Evolutionary conservation across 2,888 invertebrate genomes (phyloP), one percentile per base, ranked within the genome.

Genomic region (Diloba caeruleocephala): DNA sequence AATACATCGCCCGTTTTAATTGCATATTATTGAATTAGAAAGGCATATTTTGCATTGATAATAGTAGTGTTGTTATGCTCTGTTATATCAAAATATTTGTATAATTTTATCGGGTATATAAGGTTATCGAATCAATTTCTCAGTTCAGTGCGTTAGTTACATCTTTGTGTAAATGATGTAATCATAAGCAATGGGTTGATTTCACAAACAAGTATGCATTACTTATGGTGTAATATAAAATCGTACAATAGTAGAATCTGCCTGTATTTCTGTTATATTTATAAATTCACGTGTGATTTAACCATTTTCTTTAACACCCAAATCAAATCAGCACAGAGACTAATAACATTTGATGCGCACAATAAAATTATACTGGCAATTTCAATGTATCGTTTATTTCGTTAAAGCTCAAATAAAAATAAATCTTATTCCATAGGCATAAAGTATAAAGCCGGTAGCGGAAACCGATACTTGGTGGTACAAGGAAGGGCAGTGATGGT

Each of bases 21-120:
- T 71, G 68, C 54, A 32, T 31, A 58, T 68, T 68, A 67, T 67
- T 61, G 52, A 55, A 61, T 61, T 62, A 62, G 23, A 10, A 19
- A 15, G 17, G 45, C 61, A 61, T 58, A 33, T 52, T 37, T 61
- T 49, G 12, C 26, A 17, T 42, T n/a, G 10, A 15, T 46, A 33
- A 39, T 19, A 28, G 29, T 42, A 10, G 41, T 42, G 26, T 29
- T 45, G 14, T 15, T 5, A 8, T 45, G 13, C 21, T 21, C 5
- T 21, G 21, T 21, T 21, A 5, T 21, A 21, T 21, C 6, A 7
- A 17, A 17, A 17, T 17, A 17, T 21, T 21, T 5, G 21, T 3
- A 4, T 21, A 4, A 21, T 21, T 21, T 21, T 7, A 21, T 3
- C n/a, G n/a, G n/a, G n/a, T n/a, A n/a, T n/a, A n/a, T n/a, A n/a